Evolutionary conservation across 1,140 invertebrate species (phyloP).

Genomic region (Platyscapa corneri): DNA sequence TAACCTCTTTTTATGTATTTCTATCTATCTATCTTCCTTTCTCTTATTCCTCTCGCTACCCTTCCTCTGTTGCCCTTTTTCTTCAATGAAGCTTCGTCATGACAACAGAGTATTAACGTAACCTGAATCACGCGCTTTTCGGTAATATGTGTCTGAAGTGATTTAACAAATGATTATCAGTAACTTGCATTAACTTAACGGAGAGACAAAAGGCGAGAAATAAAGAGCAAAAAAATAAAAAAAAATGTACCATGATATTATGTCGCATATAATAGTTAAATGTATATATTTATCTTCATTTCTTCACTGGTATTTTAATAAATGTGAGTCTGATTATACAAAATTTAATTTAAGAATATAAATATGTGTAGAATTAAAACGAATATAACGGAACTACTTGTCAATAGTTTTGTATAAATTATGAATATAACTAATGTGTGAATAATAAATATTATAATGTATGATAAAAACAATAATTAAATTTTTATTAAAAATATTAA

Average conservation of each 20-base stretch:
- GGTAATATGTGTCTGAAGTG: background rate
- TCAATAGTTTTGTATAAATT: background rate
- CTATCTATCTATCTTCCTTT: background rate
- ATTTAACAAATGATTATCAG: background rate
- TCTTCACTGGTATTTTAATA: background rate
- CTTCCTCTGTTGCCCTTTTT: background rate
- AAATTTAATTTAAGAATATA: background rate
- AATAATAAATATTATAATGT: background rate
- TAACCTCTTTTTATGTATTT: background rate
- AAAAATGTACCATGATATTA: background rate
- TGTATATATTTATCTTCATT: background rate
- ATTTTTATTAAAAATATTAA: no score
- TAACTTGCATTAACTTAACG: background rate
- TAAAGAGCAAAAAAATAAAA: background rate
- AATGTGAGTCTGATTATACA: background rate
- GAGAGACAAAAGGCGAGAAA: background rate
- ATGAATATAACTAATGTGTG: background rate
- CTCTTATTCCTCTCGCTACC: background rate
- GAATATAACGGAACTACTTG: background rate
- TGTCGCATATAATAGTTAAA: background rate
- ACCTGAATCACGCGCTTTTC: background rate
- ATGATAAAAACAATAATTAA: background rate
- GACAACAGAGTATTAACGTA: background rate
- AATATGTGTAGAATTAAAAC: background rate
- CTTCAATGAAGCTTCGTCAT: background rate